Percentiles rank a stretch among this genome's conserved stretches.
Conservation (phyloP, 2,113 vertebrate species). For the Callithrix jacchus region DNA sequence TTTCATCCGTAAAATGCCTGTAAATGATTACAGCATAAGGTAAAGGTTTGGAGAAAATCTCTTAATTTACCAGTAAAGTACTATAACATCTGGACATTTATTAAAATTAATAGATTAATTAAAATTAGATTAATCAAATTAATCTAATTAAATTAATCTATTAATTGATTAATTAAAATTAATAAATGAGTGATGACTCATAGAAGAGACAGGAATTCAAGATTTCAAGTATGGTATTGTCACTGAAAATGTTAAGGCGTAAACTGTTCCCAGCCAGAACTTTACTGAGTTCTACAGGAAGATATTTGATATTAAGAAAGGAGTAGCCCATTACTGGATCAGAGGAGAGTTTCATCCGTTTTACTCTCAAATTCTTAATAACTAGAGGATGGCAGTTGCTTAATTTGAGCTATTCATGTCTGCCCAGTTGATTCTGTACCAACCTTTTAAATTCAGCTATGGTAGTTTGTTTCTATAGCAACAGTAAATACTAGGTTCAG, state of each 20-base stretch:
- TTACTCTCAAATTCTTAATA: slow-evolving; percentile 60
- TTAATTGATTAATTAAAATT: no score
- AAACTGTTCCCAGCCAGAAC: background rate
- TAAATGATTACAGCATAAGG: background rate
- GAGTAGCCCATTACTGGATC: slow-evolving; percentile 38
- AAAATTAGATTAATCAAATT: no score
- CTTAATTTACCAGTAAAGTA: background rate
- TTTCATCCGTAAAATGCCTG: background rate
- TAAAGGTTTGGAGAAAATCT: slow-evolving; percentile 22
- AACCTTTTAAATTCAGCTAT: slow-evolving; percentile 56
- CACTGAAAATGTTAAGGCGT: background rate
- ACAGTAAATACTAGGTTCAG: background rate
- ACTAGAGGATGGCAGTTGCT: slow-evolving; percentile 68
- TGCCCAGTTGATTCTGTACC: background rate
- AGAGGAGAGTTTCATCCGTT: slow-evolving; percentile 64
- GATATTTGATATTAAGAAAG: slow-evolving; percentile 3
- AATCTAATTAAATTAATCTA: no score
- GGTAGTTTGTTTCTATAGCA: slow-evolving; percentile 71
- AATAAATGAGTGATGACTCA: background rate
- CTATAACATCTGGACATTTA: background rate
- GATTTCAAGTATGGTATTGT: background rate
- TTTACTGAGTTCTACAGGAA: background rate
- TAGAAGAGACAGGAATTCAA: background rate
- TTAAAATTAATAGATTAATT: background rate
- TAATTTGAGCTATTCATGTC: slow-evolving; percentile 45